Base-by-base conservation (phyloP, 1,140 invertebrate genomes). In the Papilio polytes region DNA sequence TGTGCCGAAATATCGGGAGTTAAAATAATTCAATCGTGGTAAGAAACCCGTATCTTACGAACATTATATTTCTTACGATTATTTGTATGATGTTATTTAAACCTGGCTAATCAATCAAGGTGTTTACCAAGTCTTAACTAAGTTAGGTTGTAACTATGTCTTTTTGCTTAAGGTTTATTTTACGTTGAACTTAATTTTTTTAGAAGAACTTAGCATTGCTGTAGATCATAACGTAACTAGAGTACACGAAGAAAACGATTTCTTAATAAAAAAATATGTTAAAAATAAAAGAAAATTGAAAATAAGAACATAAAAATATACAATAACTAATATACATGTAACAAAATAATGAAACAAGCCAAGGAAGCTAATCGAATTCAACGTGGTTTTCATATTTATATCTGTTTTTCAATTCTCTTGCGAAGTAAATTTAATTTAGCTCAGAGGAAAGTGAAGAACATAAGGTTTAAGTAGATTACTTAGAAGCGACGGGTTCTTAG, bases 361-460 rank as follows among this genome's bases (percentile, higher is more conserved):
- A 31, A 70, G 22, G 59, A 31, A 31, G 3, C 26, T 36, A 31
- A 70, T 70, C 31, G 63, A 70, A 31, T 36, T 70, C 13, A 36
- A 20, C 18, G 53, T 63, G 59, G 10, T 63, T 63, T 63, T 63
- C 22, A 36, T 70, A 26, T 56, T 2, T 63, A 26, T 13, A 63
- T 31, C 63, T 36, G 63, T 36, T 70, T 70, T 36, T 70, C 26
- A 70, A 70, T 70, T 36, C 26, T 70, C 15, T 70, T 31, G 26
- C 22, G 13, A 70, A 36, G 63, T 15, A 31, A 31, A 70, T 70
- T 70, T 36, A 70, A 70, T 70, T 70, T 70, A 6, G 13, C 26
- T 15, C 63, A 70, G 26, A 31, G 63, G 26, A 70, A 70, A 31
- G 63, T 70, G 13, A 70, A 70, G 63, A 70, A 36, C 26, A 63